phyloP scores from a whole-genome alignment of 2,113 vertebrate genomes.

The Pangasianodon gigas region DNA sequence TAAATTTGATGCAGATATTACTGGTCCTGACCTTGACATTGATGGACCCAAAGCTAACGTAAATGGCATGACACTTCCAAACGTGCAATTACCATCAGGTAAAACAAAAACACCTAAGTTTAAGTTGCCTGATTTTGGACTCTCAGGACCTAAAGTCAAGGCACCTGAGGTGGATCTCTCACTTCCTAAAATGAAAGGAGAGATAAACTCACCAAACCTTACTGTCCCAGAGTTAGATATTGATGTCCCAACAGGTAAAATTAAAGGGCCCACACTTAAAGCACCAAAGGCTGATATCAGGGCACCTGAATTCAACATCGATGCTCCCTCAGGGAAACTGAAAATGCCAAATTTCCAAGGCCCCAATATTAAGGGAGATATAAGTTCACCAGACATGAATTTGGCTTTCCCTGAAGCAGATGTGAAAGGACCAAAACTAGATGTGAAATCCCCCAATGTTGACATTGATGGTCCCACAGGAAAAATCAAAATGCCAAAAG shows the following conservation, averaged over 20 bases:
- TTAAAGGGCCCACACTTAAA: conserved; percentile 52
- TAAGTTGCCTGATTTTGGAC: conserved; percentile 33
- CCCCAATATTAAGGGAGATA: conserved; percentile 35
- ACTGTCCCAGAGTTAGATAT: conserved; percentile 46
- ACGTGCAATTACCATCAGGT: conserved; percentile 19
- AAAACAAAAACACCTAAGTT: conserved; percentile 53
- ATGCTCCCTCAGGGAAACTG: conserved; percentile 17
- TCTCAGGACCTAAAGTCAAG: conserved; percentile 51
- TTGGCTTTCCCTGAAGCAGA: conserved; percentile 51
- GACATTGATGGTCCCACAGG: conserved; percentile 55
- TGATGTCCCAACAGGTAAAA: conserved; percentile 10
- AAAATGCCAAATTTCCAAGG: conserved; percentile 33
- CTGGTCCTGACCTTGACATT: conserved; percentile 50
- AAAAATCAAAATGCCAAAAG: conserved; percentile 61
- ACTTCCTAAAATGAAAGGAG: conserved; percentile 61
- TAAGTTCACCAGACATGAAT: conserved; percentile 55
- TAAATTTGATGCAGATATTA: conserved; percentile 46
- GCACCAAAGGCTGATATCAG: conserved; percentile 46
- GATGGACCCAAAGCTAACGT: conserved; percentile 52
- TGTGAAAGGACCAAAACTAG: conserved; percentile 57
- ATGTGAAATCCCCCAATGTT: conserved; percentile 54
- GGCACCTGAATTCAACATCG: conserved; percentile 25
- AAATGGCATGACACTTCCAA: conserved; percentile 34
- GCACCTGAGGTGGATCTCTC: conserved; percentile 57
- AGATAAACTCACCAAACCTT: conserved; percentile 48